Percentiles rank a stretch among this genome's conserved stretches.
Evolutionary conservation across 2,113 vertebrate genomes (phyloP).

Genomic region (Leucoraja erinaceus): DNA sequence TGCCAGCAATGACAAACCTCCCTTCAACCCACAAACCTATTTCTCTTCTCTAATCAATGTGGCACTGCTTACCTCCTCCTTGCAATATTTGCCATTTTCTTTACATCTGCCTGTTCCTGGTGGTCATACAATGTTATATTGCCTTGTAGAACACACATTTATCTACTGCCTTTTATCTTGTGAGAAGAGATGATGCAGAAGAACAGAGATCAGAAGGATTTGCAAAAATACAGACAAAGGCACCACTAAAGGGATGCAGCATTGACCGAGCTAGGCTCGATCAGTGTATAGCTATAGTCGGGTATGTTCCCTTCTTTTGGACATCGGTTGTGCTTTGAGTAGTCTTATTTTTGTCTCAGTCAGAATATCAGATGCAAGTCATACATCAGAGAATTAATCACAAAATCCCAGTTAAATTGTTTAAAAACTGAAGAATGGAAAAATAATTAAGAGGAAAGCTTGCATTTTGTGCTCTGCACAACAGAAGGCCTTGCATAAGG

Average conservation of each 20-base stretch:
- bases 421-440: background rate
- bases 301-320: background rate
- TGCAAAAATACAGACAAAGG: background rate
- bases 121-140: background rate
- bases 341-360: background rate
- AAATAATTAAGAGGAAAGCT: background rate
- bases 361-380: background rate
- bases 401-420: background rate
- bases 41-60: background rate
- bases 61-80: background rate
- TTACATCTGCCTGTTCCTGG: background rate
- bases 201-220: background rate
- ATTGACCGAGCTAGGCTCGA: background rate
- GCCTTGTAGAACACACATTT: background rate
- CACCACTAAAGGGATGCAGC: background rate
- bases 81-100: background rate
- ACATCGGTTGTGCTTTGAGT: background rate
- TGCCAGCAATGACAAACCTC: background rate
- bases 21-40: background rate
- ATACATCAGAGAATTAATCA: too few relatives aligned
- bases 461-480: background rate
- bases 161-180: background rate
- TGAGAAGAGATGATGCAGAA: background rate
- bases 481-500: background rate
- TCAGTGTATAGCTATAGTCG: too few relatives aligned